Base-by-base conservation (phyloP, 2,888 invertebrate species). In the Melanargia galathea region DNA sequence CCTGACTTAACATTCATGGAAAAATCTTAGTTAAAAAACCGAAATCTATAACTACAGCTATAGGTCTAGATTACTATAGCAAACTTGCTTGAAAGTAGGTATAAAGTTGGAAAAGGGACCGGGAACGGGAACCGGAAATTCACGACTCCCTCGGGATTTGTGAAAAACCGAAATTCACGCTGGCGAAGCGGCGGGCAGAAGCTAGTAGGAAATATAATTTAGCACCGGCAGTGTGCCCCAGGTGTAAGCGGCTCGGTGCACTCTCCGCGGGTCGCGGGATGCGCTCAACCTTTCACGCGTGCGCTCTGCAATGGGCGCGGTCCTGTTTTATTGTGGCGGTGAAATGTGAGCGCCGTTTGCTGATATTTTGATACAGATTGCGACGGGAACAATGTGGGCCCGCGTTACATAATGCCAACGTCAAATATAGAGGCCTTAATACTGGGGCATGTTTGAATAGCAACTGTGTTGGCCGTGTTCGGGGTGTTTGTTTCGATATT, bases 211-310 rank as follows among this genome's bases (percentile, higher is more conserved):
- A n/a, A n/a, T n/a, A n/a, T n/a, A n/a, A n/a, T n/a, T n/a, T n/a
- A n/a, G n/a, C n/a, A n/a, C n/a, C n/a, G n/a, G n/a, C n/a, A 20
- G 45, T 57, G 56, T 45, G 26, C 30, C 1, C 48, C 2, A 5
- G 8, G 18, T 7, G 33, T 58, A 46, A 30, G 26, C 5, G 79
- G 79, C 6, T 7, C 5, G 80, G 80, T 80, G 83, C 86, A 81
- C 84, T 86, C 83, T 87, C 83, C 79, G 70, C 72, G 75, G 90
- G 90, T 91, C 90, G 86, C 90, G 90, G 89, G 90, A 91, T 90
- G 90, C 83, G 86, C 78, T 80, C 86, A 87, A 90, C 90, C 90
- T 90, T 90, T 90, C 89, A 90, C 90, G 90, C 84, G 82, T 80
- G 82, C 66, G 76, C 79, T 81, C 84, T 70, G 82, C 80, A 86